phyloP scores from a whole-genome alignment of 2,888 invertebrate genomes.

The Macrophya annulata region DNA sequence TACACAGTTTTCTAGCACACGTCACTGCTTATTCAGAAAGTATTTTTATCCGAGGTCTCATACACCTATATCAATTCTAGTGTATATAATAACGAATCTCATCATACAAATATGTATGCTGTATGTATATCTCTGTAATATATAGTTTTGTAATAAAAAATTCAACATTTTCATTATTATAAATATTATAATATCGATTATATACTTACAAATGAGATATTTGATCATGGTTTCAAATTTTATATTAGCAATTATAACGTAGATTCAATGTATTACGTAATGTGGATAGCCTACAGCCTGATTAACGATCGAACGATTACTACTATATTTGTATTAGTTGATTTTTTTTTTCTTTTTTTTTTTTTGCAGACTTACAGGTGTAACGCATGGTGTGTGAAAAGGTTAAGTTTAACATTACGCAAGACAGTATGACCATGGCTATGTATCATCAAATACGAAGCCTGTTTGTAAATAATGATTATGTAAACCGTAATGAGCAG shows the following conservation, averaged over 20 bases:
- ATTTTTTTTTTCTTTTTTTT: too few relatives aligned
- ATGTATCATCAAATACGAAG: background rate
- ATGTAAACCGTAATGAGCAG: background rate
- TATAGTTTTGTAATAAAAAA: background rate
- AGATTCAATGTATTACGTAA: background rate
- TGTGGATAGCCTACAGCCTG: background rate
- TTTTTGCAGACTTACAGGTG: background rate
- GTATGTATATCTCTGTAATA: background rate
- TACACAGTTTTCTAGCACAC: slow-evolving; percentile 27
- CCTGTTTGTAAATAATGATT: background rate
- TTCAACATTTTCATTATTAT: background rate
- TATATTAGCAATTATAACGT: background rate
- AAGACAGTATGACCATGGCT: background rate
- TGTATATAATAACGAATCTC: background rate
- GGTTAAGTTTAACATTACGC: slow-evolving; percentile 20
- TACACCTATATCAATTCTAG: background rate
- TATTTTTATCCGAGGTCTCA: slow-evolving; percentile 8
- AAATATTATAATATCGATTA: slow-evolving; percentile 11
- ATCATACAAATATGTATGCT: background rate
- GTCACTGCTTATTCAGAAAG: slow-evolving; percentile 14
- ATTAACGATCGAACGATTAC: background rate
- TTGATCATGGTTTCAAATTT: background rate
- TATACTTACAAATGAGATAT: background rate
- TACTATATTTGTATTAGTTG: background rate
- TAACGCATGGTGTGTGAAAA: slow-evolving; percentile 4